Evolutionary conservation across 2,797 vertebrate genomes (phyloP).

Genomic region (Aeoliscus strigatus): DNA sequence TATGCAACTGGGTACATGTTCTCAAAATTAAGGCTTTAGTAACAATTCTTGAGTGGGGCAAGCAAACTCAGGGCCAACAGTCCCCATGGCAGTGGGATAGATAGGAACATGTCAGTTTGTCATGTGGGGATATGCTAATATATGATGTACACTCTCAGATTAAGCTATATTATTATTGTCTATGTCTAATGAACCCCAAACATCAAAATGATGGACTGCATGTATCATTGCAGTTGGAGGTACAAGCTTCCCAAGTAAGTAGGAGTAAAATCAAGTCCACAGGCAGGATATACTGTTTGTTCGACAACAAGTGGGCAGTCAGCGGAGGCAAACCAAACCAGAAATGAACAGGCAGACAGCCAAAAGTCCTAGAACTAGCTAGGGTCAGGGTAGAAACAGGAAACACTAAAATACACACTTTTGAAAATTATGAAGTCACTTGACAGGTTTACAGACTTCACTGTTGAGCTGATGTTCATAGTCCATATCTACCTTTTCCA

Average conservation of each 20-base stretch:
- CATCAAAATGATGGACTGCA: slow-evolving; percentile 15
- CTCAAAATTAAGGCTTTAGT: too few relatives aligned
- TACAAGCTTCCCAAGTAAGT: slow-evolving; percentile 17
- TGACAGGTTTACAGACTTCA: background rate
- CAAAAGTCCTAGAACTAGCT: slow-evolving; percentile 41
- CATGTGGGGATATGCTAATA: too few relatives aligned
- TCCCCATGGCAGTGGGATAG: too few relatives aligned
- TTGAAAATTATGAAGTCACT: slow-evolving; percentile 6
- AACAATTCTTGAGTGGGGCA: too few relatives aligned
- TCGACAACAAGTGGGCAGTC: slow-evolving; percentile 44
- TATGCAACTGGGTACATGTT: too few relatives aligned
- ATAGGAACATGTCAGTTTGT: too few relatives aligned
- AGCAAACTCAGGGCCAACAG: too few relatives aligned
- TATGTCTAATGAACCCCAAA: background rate
- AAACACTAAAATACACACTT: slow-evolving; percentile 8
- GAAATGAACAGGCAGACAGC: slow-evolving; percentile 39
- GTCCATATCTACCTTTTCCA: too few relatives aligned
- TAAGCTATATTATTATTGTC: slow-evolving; percentile 2
- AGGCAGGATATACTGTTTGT: slow-evolving; percentile 17
- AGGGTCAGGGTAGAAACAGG: slow-evolving; percentile 16
- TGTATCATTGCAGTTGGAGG: slow-evolving; percentile 19
- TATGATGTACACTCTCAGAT: too few relatives aligned
- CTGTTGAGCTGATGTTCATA: too few relatives aligned
- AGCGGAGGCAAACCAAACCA: slow-evolving; percentile 36
- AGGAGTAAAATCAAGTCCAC: slow-evolving; percentile 24